Base-by-base conservation (phyloP, 2,797 vertebrate species). In the Anabacerthia variegaticeps region DNA sequence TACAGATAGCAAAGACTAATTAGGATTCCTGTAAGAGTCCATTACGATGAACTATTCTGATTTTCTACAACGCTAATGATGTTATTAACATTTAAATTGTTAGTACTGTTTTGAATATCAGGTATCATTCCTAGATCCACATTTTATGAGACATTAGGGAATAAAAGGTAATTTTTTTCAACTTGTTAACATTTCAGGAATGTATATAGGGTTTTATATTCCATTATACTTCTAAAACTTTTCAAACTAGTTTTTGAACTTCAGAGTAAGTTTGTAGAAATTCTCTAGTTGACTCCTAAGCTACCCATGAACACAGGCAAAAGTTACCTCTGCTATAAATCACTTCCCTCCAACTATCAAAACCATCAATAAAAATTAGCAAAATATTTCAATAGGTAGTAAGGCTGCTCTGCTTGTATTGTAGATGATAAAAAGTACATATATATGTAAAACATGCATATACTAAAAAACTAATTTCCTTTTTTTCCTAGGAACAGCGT, bases 1-100 rank as follows among this genome's bases (percentile, higher is more conserved):
- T 88, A 77, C 73, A 69, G 89, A 92, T 24, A 86, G 46, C 51
- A 93, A 83, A 92, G 65, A 44, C 79, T 88, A 93, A 95, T 95
- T 88, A 96, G 69, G 49, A 66, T 81, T 97, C 83, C 82, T 58
- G 89, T 88, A 93, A 93, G 54, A 62, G 41, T 66, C 54, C 76
- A 85, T 95, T 94, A 91, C 14, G 27, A 78, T 92, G 66, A 92
- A 80, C 85, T 81, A n/a, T 28, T 85, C 68, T 34, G 24, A 83
- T 72, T 72, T 69, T 55, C 72, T 91, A 44, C 66, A 55, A 65
- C 0, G 2, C 54, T 93, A 88, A 85, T 67, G 52, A 89, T 67
- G 56, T 80, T 71, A 88, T 75, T 88, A 94, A 86, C 72, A 74
- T 80, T 85, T 77, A 46, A 85, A 88, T 58, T 78, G 61, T 78